These are phyloP conservation scores for Metellina segmentata DNA, from an alignment of 2,888 invertebrate species.

Conservation along the genomic window DNA sequence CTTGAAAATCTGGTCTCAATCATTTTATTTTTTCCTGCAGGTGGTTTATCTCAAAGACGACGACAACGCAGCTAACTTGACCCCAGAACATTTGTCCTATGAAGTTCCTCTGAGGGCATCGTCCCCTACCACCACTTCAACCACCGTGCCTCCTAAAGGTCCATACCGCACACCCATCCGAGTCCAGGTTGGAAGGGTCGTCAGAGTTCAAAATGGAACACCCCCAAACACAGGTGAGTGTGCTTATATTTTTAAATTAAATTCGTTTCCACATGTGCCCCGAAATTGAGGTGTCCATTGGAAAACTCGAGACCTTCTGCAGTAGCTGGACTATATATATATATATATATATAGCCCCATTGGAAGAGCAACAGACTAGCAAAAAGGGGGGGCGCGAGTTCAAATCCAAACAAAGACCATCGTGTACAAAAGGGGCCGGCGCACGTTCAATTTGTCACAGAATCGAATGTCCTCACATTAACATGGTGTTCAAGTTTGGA, in stretches of 20 bases:
- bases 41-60: slow-evolving; percentile 46
- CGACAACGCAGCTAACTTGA: slow-evolving; percentile 9
- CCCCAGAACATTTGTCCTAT: slow-evolving; percentile 33
- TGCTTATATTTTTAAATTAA: background rate
- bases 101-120: slow-evolving; percentile 57
- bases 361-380: no score
- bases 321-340: no score
- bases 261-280: background rate
- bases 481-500: no score
- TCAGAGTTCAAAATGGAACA: slow-evolving; percentile 62
- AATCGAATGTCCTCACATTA: no score
- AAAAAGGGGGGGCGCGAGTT: no score
- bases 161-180: slow-evolving; percentile 67
- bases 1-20: no score
- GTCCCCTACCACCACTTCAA: slow-evolving; percentile 50
- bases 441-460: no score
- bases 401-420: no score
- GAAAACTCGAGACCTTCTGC: no score
- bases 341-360: no score
- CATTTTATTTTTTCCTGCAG: background rate
- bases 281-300: no score
- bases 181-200: slow-evolving; percentile 69
- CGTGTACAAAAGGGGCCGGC: no score
- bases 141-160: slow-evolving; percentile 32
- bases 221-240: slow-evolving; percentile 20